phyloP scores from a whole-genome alignment of 1,140 invertebrate species.

The Bombus sylvicola region DNA sequence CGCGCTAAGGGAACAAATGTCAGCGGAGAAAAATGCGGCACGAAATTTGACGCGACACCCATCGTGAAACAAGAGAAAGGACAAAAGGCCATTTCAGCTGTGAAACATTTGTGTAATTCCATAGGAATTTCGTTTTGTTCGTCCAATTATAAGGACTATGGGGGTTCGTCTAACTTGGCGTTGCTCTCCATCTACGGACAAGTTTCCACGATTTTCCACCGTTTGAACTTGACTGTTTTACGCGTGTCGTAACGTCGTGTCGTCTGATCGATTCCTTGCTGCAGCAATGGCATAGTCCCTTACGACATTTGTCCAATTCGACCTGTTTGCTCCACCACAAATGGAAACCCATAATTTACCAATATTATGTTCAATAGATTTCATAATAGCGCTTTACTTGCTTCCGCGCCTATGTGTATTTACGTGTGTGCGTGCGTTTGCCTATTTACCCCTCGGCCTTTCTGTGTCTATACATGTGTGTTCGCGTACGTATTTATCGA shows the following conservation, averaged over 20 bases:
- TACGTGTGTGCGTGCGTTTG: background rate
- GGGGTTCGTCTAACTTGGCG: too few species aligned
- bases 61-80: background rate
- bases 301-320: background rate
- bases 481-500: background rate
- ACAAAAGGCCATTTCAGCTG: background rate
- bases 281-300: background rate
- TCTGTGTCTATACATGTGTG: background rate
- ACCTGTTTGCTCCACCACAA: background rate
- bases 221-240: background rate
- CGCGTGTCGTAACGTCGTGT: too few species aligned
- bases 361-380: conserved; percentile 10
- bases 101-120: background rate
- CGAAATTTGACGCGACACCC: background rate
- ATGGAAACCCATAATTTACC: conserved; percentile 6
- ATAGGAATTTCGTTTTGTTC: background rate
- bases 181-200: too few species aligned
- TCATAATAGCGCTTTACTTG: background rate
- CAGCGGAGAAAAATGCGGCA: background rate
- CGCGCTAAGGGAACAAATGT: background rate
- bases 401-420: background rate
- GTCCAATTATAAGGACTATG: background rate
- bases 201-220: too few species aligned
- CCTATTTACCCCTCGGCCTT: background rate
- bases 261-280: too few species aligned